Conservation (phyloP, 1,140 invertebrate species). For the Bombus superbus region DNA sequence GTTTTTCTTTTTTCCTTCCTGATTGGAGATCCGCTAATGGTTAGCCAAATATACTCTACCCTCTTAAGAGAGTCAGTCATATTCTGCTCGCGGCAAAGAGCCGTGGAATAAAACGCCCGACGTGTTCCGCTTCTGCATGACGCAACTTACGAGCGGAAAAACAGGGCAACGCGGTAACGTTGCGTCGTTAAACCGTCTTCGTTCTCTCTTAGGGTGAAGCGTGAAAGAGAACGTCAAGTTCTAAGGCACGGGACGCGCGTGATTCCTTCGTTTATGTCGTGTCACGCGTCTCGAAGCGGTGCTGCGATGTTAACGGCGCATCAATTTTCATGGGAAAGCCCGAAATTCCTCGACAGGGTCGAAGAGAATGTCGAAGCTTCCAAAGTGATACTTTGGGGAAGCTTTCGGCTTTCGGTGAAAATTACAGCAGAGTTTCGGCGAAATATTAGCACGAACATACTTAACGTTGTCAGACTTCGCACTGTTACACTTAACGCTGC, state of each 20-base stretch:
- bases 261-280: slow-evolving; percentile 14
- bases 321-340: not conserved
- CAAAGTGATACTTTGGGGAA: not conserved
- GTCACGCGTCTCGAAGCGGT: not conserved
- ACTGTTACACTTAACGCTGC: too few relatives aligned
- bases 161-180: not conserved
- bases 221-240: not conserved
- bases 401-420: not conserved
- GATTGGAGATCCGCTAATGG: not conserved
- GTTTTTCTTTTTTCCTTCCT: too few relatives aligned
- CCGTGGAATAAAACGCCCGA: not conserved
- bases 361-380: not conserved
- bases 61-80: not conserved
- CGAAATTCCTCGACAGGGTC: not conserved
- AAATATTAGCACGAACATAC: not conserved
- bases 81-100: not conserved
- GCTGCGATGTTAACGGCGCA: not conserved
- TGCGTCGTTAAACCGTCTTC: not conserved
- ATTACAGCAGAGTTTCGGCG: not conserved
- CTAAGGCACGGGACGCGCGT: not conserved
- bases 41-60: not conserved
- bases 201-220: not conserved
- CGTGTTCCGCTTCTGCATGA: not conserved
- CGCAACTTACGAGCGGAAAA: not conserved
- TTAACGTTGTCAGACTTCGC: too few relatives aligned